Base-by-base conservation (phyloP, 2,888 invertebrate genomes). In the Chymomyza fuscimana region DNA sequence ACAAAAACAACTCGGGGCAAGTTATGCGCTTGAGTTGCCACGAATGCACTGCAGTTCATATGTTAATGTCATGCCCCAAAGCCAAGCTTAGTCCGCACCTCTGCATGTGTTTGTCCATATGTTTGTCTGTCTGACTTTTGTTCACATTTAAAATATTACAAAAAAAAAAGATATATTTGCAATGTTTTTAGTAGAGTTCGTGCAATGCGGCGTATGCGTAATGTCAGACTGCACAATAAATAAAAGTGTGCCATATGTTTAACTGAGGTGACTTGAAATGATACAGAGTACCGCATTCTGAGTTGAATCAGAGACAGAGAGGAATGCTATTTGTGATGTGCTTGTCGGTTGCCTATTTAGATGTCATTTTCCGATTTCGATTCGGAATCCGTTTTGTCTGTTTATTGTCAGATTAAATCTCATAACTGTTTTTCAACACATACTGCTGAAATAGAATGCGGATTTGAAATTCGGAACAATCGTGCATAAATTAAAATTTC, bases 121-220 rank as follows among this genome's bases (percentile, higher is more conserved):
- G 54, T 62, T 58, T 19, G 19, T 22, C 72, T 66, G 80, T 60
- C 60, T 25, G 70, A 52, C 67, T 40, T 69, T 70, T 81, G 74
- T 80, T 75, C 71, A 61, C 78, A 75, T 73, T 81, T 83, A 81
- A 81, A 69, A 86, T 78, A 80, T 86, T 82, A 80, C 81, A 86
- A 78, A 72, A 59, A 50, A 15, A 61, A 16, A 25, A 61, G n/a
- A 61, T 9, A 32, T 1, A 40, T 40, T 9, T 70, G 65, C 36
- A 65, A 76, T 63, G 56, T 56, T 67, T 63, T 61, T 69, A 15
- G 25, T 59, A 4, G 4, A 9, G 22, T 54, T 59, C 0, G 5
- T n/a, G 32, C 59, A n/a, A 59, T 76, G 69, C 69, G 66, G 64
- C 74, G 65, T 67, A 52, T 69, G 63, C 63, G 63, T 51, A 36